phyloP scores from a whole-genome alignment of 37 sponge, comb jelly and placozoan species.

The Hormiphora californensis region DNA sequence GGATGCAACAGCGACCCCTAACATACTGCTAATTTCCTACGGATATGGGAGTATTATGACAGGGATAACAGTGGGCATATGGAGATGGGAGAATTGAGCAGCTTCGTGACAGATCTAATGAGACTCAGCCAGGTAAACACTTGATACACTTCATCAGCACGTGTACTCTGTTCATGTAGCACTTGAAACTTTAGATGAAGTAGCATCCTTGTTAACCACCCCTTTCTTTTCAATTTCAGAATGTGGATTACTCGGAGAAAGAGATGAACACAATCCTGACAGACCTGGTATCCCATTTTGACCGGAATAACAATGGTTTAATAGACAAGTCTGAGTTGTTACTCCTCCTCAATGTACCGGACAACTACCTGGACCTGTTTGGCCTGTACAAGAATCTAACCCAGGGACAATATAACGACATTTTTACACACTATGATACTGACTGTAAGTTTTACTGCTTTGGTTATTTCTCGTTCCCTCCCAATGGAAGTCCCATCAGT shows the following conservation, averaged over 20 bases:
- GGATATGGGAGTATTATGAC: slow-evolving; percentile 42
- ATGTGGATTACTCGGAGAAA: not conserved
- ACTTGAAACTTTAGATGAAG: not conserved
- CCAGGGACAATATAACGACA: not conserved
- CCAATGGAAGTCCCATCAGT: not conserved
- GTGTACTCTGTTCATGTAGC: not conserved
- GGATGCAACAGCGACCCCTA: not conserved
- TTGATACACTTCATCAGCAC: too few relatives aligned
- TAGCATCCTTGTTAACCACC: not conserved
- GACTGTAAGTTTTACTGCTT: not conserved
- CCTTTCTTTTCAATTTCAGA: not conserved
- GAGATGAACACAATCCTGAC: slow-evolving; percentile 1
- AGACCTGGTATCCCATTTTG: not conserved
- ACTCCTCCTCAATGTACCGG: not conserved
- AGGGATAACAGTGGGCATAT: not conserved
- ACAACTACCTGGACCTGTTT: not conserved
- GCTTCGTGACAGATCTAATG: slow-evolving; percentile 5
- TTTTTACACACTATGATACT: not conserved
- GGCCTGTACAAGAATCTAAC: slow-evolving; percentile 13
- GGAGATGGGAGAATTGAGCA: not conserved
- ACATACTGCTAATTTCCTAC: slow-evolving; percentile 5
- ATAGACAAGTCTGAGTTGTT: not conserved
- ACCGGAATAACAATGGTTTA: not conserved
- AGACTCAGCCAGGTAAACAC: not conserved
- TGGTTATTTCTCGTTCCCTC: not conserved